These are phyloP conservation scores for Pterocles orientalis DNA, from an alignment of 2,113 vertebrate genomes.

Conservation along the genomic window DNA sequence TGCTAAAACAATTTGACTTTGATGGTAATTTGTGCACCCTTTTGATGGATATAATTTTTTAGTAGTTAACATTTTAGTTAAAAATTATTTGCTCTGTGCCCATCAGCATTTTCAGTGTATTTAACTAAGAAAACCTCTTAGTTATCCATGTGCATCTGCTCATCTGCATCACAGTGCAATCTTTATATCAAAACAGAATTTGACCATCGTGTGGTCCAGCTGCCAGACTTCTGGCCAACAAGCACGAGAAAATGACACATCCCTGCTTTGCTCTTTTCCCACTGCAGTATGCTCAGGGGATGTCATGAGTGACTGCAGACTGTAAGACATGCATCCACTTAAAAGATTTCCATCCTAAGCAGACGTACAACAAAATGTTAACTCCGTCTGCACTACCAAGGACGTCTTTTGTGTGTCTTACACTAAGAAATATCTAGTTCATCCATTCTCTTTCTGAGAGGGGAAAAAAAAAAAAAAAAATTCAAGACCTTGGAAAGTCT, in stretches of 20 bases:
- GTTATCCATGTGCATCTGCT: not conserved
- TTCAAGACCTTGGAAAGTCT: not conserved
- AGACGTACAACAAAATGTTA: not conserved
- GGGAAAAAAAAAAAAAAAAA: not conserved
- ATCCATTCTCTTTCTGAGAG: not conserved
- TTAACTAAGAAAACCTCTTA: not conserved
- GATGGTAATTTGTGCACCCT: not conserved
- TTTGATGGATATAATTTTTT: not conserved
- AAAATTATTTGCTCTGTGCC: not conserved
- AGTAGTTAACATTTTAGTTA: not conserved
- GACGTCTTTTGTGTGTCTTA: not conserved
- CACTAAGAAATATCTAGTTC: not conserved
- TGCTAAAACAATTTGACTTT: not conserved
- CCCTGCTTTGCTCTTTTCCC: not conserved
- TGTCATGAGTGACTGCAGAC: not conserved
- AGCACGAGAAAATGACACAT: not conserved
- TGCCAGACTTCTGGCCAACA: not conserved
- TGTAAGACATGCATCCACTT: not conserved
- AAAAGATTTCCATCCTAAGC: not conserved
- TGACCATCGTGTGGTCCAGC: fast-evolving
- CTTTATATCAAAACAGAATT: not conserved
- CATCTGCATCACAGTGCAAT: not conserved
- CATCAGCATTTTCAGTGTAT: not conserved
- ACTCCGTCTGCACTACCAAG: not conserved
- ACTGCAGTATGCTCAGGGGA: not conserved